phyloP scores from a whole-genome alignment of 2,797 vertebrate genomes.

The Falco cherrug region DNA sequence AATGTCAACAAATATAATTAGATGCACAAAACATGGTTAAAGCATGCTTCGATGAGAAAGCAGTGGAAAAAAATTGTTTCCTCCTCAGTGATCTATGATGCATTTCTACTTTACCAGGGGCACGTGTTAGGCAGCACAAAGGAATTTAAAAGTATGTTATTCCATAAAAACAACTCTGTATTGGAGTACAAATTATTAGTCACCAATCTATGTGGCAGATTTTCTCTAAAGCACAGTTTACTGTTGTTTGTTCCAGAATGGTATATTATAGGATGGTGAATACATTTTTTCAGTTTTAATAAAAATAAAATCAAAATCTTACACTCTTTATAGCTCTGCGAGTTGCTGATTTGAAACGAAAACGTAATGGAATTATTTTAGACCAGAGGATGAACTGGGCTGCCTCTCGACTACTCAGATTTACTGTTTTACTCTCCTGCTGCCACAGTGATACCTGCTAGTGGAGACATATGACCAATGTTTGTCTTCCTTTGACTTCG shows the following conservation, averaged over 20 bases:
- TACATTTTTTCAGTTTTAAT: background rate
- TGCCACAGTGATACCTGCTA: background rate
- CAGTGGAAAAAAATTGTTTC: background rate
- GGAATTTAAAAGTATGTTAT: slow-evolving; percentile 18
- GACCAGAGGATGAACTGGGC: background rate
- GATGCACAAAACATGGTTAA: slow-evolving; percentile 29
- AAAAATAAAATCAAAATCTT: background rate
- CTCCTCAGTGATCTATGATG: background rate
- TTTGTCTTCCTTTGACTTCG: background rate
- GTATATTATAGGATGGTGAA: background rate
- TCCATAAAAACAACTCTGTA: background rate
- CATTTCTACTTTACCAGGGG: background rate
- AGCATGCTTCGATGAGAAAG: slow-evolving; percentile 47
- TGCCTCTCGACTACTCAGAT: background rate
- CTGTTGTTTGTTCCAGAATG: background rate
- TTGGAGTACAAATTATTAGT: background rate
- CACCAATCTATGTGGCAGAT: slow-evolving; percentile 54
- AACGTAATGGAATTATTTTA: background rate
- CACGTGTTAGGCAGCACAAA: background rate
- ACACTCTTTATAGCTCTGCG: background rate
- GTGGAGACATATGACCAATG: background rate
- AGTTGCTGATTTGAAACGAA: background rate
- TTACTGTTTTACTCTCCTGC: background rate
- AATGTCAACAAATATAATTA: background rate
- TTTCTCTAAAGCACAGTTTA: background rate